A percentile compares a stretch with the other conserved stretches of the same genome.
These are phyloP conservation scores for Rhizoglyphus robini DNA, from an alignment of 1,140 invertebrate species.

Conservation along the genomic window DNA sequence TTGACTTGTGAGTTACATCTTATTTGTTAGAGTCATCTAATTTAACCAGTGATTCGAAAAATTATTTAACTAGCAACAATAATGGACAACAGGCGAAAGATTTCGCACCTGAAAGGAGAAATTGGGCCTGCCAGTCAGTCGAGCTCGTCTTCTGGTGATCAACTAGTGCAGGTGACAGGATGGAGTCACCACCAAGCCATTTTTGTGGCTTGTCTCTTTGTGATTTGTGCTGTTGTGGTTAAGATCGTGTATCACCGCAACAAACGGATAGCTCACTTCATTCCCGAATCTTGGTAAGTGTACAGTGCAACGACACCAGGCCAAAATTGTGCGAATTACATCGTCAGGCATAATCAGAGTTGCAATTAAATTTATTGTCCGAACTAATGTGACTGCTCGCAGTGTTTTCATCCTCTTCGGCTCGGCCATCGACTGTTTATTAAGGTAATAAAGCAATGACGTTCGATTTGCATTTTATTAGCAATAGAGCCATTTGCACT, in stretches of 20 bases:
- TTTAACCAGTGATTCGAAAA: too few relatives aligned
- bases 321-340: neutral
- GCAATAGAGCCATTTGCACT: too few relatives aligned
- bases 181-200: neutral
- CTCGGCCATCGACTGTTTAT: neutral
- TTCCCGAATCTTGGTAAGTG: conserved; percentile 14
- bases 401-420: conserved; percentile 11
- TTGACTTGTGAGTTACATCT: too few relatives aligned
- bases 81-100: too few relatives aligned
- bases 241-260: conserved; percentile 10
- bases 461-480: neutral
- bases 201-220: conserved; percentile 8
- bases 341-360: neutral
- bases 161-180: neutral
- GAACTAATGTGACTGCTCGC: neutral
- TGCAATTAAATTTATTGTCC: neutral
- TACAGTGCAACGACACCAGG: too few relatives aligned
- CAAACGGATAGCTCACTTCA: neutral
- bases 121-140: too few relatives aligned
- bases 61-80: too few relatives aligned
- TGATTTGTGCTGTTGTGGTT: conserved; percentile 11
- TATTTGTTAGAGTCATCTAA: too few relatives aligned
- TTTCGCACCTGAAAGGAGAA: too few relatives aligned
- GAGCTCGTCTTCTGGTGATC: too few relatives aligned
- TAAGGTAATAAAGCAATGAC: neutral